Base-by-base conservation (phyloP, 1,140 invertebrate genomes). In the Drosophila sp. region DNA sequence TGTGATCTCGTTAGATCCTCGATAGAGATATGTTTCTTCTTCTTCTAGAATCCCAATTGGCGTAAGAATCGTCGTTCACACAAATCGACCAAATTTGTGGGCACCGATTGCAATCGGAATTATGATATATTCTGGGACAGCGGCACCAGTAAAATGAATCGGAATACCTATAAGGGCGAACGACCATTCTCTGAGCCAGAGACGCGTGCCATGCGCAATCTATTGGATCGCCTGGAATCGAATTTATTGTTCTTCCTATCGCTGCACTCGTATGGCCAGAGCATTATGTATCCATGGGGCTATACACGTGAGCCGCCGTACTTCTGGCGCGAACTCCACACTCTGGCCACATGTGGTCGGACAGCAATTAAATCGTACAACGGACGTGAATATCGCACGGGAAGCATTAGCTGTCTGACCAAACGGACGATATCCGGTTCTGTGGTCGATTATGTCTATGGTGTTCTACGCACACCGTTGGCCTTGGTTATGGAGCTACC, bases 161-260 rank as follows among this genome's bases (percentile, higher is more conserved):
- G 92, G 3, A 94, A 96, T 33, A 95, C 94, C 0, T 97, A 95
- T 83, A 94, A 94, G 10, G 96, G 97, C 0, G 92, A 94, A 0
- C 89, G 91, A 10, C 93, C 96, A 0, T 96, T 97, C 84, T 97
- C 96, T 0, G 97, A 97, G 91, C 93, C 94, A 1, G 97, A 97
- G 91, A 95, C 95, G 1, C 87, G 90, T 63, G 93, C 94, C 11
- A 92, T 96, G 44, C 92, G 93, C n/a, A 93, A 94, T 60, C 92
- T 94, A 0, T 93, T 96, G 79, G 80, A 93, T 62, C 84, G 92
- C 35, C 81, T 95, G 25, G 91, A 90, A 5, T 72, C 94, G 8
- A 80, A 93, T 30, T 90, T 96, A 3, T 93, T 94, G 60, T 92
- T 96, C 41, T 96, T 96, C 79, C 91, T 96, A 1, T 94, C 95